Base-by-base conservation (phyloP, 1,140 invertebrate genomes). In the Vanessa tameamea region DNA sequence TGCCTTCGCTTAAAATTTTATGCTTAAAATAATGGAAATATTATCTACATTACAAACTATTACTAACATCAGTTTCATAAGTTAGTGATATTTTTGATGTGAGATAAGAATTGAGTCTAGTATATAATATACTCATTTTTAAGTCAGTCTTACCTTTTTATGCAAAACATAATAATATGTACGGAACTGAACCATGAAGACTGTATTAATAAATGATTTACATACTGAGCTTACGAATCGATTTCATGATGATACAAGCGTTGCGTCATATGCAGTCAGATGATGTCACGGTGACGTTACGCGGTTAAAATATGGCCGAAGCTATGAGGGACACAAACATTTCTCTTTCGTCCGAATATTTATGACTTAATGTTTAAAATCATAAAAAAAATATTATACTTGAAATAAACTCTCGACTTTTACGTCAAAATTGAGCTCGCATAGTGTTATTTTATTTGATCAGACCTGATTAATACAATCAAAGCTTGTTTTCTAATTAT, bases 281-380 rank as follows among this genome's bases (percentile, higher is more conserved):
- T 73, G 72, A 73, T 73, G 72, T 68, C 72, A 73, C 55, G 53
- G 47, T 67, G 65, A 68, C 64, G 72, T 67, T 63, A 68, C 47
- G 47, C 47, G 50, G 31, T 65, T 37, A 26, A 70, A 69, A 69
- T 69, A 70, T 70, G 47, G 57, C 57, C 57, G 57, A 61, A 26
- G 57, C 31, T 61, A 9, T 66, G 64, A n/a, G 64, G 47, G 48
- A 51, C 50, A 51, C 31, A 43, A 66, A 66, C 64, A 31, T 66
- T 66, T 64, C 47, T 51, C 64, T 66, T 66, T 66, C 64, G 50
- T 66, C 15, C 14, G 64, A 31, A 61, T 61, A n/a, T 37, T 31
- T 31, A 31, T 31, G 48, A 6, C 6, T 31, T 31, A 20, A 31
- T 51, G 13, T 51, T 51, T 51, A 43, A 9, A 43, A 43, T 43